phyloP scores from a whole-genome alignment of 2,888 invertebrate species.

The Diploptera punctata region DNA sequence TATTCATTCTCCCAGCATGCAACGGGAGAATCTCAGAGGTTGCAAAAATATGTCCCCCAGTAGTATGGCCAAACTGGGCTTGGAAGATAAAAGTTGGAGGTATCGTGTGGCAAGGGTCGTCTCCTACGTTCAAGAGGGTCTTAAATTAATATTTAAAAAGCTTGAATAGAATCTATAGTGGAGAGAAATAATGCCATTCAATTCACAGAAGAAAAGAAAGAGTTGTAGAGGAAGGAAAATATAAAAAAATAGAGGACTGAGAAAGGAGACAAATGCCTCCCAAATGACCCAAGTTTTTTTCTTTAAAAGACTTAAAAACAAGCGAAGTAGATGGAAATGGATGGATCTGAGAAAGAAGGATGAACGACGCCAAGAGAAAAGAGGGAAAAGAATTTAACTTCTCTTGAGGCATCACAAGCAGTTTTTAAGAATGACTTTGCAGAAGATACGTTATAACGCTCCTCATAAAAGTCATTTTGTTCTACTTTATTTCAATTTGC shows the following conservation, averaged over 20 bases:
- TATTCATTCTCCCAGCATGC: too few species aligned
- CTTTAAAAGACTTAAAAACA: background rate
- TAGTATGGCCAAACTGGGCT: too few species aligned
- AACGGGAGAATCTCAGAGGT: too few species aligned
- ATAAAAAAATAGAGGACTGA: background rate
- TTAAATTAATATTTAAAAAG: conserved; percentile 31
- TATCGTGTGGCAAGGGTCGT: too few species aligned
- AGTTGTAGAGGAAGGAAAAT: background rate
- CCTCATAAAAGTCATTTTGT: too few species aligned
- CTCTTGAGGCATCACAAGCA: background rate
- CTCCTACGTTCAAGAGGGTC: background rate
- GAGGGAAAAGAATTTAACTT: background rate
- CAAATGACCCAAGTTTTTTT: conserved; percentile 24
- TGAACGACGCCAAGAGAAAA: background rate
- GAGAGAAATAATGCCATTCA: conserved; percentile 17
- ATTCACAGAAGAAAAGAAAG: background rate
- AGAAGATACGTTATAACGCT: too few species aligned
- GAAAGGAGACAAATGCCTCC: conserved; percentile 22
- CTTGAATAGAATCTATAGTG: conserved; percentile 24
- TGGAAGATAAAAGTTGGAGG: too few species aligned
- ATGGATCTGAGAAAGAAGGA: background rate
- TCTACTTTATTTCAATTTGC: too few species aligned
- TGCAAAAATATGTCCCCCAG: too few species aligned
- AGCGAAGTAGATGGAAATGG: background rate
- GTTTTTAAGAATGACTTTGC: too few species aligned